Percentiles rank a stretch among this genome's conserved stretches.
These are phyloP conservation scores for Grammomys dolichurus DNA, from an alignment of 2,113 vertebrate species.

Conservation along the genomic window DNA sequence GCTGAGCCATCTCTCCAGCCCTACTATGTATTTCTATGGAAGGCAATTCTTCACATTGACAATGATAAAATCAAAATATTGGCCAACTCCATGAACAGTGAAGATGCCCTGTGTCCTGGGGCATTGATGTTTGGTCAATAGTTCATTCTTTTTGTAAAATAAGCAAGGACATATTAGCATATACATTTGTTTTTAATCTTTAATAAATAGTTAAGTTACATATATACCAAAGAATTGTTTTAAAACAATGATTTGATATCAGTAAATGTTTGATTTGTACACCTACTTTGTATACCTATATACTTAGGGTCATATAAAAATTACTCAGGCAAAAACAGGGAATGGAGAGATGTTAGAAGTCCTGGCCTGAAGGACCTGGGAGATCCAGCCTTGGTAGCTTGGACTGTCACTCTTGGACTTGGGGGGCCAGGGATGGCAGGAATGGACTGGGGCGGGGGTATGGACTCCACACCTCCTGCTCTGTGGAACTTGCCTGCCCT, in stretches of 20 bases:
- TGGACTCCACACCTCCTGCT: rapidly evolving
- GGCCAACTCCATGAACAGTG: not conserved
- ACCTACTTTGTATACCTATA: not conserved
- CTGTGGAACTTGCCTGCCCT: not conserved
- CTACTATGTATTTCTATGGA: not conserved
- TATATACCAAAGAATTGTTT: not conserved
- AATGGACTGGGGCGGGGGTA: too few species aligned
- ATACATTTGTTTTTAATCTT: not conserved
- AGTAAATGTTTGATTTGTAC: not conserved
- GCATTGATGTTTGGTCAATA: not conserved
- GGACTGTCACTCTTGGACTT: not conserved
- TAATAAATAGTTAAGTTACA: not conserved
- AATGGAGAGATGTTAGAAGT: not conserved
- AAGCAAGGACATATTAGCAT: not conserved
- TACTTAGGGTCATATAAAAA: not conserved
- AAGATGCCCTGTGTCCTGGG: not conserved
- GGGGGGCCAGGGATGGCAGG: not conserved
- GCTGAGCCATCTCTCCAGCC: too few species aligned
- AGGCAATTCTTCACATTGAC: not conserved
- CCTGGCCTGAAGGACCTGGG: not conserved
- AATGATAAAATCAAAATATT: not conserved
- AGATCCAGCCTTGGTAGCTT: not conserved
- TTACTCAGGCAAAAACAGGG: not conserved
- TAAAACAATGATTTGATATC: not conserved
- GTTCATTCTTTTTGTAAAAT: not conserved